Evolutionary conservation across 2,888 invertebrate genomes (phyloP).

Genomic region (Himalopsyche japonica): DNA sequence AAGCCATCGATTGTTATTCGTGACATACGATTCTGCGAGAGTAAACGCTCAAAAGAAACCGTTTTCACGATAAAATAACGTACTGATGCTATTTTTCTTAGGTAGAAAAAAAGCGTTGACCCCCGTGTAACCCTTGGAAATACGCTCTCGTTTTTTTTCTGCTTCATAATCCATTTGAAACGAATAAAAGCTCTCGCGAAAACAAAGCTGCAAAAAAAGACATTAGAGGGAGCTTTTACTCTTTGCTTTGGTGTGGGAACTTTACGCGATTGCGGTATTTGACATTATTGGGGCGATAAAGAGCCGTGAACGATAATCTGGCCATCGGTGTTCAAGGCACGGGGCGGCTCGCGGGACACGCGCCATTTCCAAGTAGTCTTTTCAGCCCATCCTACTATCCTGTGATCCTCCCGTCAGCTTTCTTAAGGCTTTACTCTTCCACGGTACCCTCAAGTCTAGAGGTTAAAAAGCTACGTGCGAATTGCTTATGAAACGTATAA

Average conservation of each 20-base stretch:
- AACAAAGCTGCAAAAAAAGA: not conserved
- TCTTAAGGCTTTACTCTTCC: not conserved
- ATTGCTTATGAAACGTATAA: not conserved
- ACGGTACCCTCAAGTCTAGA: not conserved
- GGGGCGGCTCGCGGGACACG: constrained; percentile 1
- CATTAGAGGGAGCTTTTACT: not conserved
- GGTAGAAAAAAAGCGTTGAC: not conserved
- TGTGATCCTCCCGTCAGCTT: not conserved
- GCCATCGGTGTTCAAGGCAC: constrained; percentile 16
- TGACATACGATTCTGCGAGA: not conserved
- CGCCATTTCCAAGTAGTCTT: not conserved
- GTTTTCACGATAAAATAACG: not conserved
- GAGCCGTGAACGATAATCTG: constrained; percentile 2
- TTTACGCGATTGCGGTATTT: not conserved
- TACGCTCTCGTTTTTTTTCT: not conserved
- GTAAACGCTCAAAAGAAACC: not conserved
- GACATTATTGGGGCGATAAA: constrained; percentile 6
- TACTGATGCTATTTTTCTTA: not conserved
- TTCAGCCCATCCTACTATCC: not conserved
- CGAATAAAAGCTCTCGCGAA: not conserved
- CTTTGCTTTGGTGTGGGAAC: not conserved
- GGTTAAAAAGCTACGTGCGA: not conserved
- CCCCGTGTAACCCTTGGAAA: not conserved
- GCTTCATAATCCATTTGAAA: not conserved
- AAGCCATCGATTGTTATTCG: not conserved